phyloP scores from a whole-genome alignment of 2,113 vertebrate genomes.

The Proterorhinus semilunaris region DNA sequence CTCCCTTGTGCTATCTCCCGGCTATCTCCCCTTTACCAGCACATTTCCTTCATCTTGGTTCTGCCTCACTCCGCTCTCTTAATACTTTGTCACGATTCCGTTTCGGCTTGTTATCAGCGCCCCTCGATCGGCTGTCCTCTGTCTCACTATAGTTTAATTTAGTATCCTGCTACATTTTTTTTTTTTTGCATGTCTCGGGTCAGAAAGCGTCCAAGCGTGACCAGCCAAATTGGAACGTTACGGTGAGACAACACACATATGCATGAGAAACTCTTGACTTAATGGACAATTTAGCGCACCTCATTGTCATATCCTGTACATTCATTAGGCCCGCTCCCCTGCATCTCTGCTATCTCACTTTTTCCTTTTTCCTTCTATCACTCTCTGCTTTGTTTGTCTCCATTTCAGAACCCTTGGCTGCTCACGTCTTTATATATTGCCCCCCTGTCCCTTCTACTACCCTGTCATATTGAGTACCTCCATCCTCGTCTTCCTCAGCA shows the following conservation, averaged over 20 bases:
- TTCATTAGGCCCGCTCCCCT: slow-evolving; percentile 56
- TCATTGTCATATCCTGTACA: slow-evolving; percentile 66
- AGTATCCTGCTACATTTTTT: slow-evolving; percentile 13
- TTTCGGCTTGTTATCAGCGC: slow-evolving; percentile 32
- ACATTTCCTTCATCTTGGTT: slow-evolving; percentile 43
- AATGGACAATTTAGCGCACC: slow-evolving; percentile 69
- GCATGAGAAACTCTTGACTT: slow-evolving; percentile 68
- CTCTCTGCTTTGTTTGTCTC: slow-evolving; percentile 31
- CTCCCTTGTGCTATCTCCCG: slow-evolving; percentile 29
- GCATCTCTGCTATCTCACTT: slow-evolving; percentile 28
- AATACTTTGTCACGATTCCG: slow-evolving; percentile 19
- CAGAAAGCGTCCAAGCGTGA: slow-evolving; percentile 64
- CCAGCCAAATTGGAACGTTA: slow-evolving; percentile 71
- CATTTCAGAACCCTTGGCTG: slow-evolving; percentile 36
- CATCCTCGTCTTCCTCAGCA: slow-evolving; percentile 7
- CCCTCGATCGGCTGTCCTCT: slow-evolving; percentile 29
- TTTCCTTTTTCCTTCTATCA: slow-evolving; percentile 28
- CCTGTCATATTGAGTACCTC: background rate
- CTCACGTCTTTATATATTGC: slow-evolving; percentile 19
- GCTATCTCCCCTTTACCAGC: slow-evolving; percentile 33
- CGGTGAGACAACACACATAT: slow-evolving; percentile 56
- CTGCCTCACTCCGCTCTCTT: slow-evolving; percentile 19
- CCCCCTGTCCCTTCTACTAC: background rate
- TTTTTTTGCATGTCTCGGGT: slow-evolving; percentile 48
- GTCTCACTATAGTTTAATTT: slow-evolving; percentile 32